These are phyloP conservation scores for Sthenelais limicola DNA, from an alignment of 2,888 invertebrate species.

Conservation along the genomic window DNA sequence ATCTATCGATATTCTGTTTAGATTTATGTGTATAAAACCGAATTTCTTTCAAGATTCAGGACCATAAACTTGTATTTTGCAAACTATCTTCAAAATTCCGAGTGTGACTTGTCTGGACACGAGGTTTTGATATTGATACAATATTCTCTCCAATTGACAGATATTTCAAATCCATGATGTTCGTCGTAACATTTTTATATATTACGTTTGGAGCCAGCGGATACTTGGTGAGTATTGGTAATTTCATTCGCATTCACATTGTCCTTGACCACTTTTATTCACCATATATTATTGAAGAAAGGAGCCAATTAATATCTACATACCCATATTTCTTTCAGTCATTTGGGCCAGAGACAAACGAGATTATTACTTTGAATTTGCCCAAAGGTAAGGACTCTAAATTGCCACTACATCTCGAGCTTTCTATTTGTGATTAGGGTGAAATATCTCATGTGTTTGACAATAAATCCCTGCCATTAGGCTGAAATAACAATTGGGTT, in stretches of 20 bases:
- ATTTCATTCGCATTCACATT: neutral
- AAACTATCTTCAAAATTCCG: too few relatives aligned
- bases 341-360: conserved; percentile 71
- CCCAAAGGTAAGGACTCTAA: conserved; percentile 65
- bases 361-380: conserved; percentile 73
- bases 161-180: conserved; percentile 70
- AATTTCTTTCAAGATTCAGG: too few relatives aligned
- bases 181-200: conserved; percentile 71
- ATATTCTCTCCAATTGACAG: conserved; percentile 62
- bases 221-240: conserved; percentile 69
- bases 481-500: neutral
- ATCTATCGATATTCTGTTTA: too few relatives aligned
- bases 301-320: neutral
- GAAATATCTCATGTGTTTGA: neutral
- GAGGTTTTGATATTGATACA: too few relatives aligned
- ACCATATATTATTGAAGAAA: neutral
- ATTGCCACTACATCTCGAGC: too few relatives aligned
- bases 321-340: conserved; percentile 59
- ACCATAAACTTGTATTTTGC: too few relatives aligned
- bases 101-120: too few relatives aligned
- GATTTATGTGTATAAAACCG: too few relatives aligned
- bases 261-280: neutral
- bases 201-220: conserved; percentile 73
- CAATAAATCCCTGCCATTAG: neutral
- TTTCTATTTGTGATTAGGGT: too few relatives aligned